A percentile compares a stretch with the other conserved stretches of the same genome.
phyloP scores from a whole-genome alignment of 2,113 vertebrate species.

The Chinchilla lanigera region DNA sequence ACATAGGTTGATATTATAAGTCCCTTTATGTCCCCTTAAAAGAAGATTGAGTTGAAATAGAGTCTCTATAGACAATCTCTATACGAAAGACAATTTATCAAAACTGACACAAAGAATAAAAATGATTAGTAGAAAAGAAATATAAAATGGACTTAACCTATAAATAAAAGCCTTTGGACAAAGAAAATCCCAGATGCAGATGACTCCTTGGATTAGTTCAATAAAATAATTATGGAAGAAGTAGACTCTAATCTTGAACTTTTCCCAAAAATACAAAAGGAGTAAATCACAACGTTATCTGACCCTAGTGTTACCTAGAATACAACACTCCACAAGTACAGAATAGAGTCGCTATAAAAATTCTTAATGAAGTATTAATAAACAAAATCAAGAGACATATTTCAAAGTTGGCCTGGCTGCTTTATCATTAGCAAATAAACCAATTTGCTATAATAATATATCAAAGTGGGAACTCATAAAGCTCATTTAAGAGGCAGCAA shows the following conservation, averaged over 20 bases:
- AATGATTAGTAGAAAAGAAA: neutral
- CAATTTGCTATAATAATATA: neutral
- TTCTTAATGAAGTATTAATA: neutral
- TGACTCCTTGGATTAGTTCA: neutral
- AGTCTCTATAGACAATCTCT: neutral
- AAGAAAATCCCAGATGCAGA: neutral
- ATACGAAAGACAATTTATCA: neutral
- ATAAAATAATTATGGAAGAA: neutral
- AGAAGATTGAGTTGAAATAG: neutral
- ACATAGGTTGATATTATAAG: neutral
- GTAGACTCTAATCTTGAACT: neutral
- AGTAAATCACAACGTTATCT: neutral
- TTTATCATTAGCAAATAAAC: conserved; percentile 11
- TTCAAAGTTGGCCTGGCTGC: neutral
- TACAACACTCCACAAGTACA: neutral
- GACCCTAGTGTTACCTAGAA: neutral
- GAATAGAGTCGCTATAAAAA: neutral
- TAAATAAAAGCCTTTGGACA: neutral
- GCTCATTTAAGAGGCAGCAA: neutral
- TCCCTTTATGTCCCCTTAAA: neutral
- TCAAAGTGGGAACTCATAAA: neutral
- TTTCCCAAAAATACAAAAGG: neutral
- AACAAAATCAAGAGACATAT: neutral
- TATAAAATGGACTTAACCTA: neutral
- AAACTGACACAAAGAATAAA: neutral